Evolutionary conservation across 2,888 invertebrate genomes (phyloP).

Genomic region (Drosophila macrospina): DNA sequence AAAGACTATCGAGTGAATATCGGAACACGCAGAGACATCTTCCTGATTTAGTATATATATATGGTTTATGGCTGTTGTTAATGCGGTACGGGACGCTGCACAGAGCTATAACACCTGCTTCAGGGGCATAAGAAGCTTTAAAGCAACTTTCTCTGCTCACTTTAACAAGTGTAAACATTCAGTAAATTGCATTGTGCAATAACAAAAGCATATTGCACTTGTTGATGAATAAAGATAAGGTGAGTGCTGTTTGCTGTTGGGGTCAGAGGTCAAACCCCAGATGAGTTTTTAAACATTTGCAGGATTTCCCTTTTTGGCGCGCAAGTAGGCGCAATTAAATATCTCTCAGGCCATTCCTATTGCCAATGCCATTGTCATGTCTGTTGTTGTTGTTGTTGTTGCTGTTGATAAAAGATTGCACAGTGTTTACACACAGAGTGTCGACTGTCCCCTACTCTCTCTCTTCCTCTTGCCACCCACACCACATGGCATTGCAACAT

Average conservation of each 20-base stretch:
- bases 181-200: not conserved
- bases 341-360: conserved; percentile 43
- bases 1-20: too few species aligned
- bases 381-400: conserved; percentile 55
- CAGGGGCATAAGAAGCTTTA: too few species aligned
- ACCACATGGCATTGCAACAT: conserved; percentile 60
- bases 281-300: conserved; percentile 26
- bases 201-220: conserved; percentile 2
- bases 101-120: too few species aligned
- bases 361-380: conserved; percentile 55
- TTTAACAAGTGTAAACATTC: too few species aligned
- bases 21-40: too few species aligned
- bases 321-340: conserved; percentile 76
- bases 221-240: conserved; percentile 31
- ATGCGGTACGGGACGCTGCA: too few species aligned
- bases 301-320: conserved; percentile 51
- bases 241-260: conserved; percentile 5
- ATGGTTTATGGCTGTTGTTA: too few species aligned
- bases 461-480: not conserved
- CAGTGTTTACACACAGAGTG: conserved; percentile 61
- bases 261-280: not conserved
- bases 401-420: conserved; percentile 75
- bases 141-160: too few species aligned
- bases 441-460: not conserved
- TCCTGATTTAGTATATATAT: too few species aligned